A percentile compares a stretch with the other conserved stretches of the same genome.
Evolutionary conservation across 2,797 vertebrate species (phyloP).

Genomic region (Characodon lateralis): DNA sequence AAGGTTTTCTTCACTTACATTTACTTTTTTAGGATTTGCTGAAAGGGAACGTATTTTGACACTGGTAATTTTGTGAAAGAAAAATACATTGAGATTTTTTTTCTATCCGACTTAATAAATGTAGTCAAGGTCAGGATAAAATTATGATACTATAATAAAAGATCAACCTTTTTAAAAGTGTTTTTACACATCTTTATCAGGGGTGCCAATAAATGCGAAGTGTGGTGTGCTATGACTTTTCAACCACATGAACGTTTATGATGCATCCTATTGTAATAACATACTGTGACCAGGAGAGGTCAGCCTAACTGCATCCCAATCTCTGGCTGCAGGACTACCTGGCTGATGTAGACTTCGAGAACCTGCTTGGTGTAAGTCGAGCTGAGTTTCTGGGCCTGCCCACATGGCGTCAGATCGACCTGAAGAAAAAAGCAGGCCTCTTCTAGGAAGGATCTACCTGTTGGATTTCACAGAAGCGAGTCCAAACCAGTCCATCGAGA

Average conservation of each 20-base stretch:
- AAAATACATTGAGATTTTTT: not conserved
- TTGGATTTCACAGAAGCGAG: not conserved
- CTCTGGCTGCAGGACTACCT: conserved; percentile 82
- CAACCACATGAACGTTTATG: not conserved
- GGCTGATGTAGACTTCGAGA: conserved; percentile 86
- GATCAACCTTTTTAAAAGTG: not conserved
- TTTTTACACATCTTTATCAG: not conserved
- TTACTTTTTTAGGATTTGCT: not conserved
- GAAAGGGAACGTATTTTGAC: not conserved
- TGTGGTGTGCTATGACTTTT: not conserved
- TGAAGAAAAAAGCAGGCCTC: conserved; percentile 90
- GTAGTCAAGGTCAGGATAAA: not conserved
- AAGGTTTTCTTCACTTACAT: not conserved
- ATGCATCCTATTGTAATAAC: conserved; percentile 19
- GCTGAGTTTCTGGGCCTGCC: conserved; percentile 86
- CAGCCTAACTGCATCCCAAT: conserved; percentile 38
- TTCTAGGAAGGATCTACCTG: conserved; percentile 78
- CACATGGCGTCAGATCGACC: conserved; percentile 87
- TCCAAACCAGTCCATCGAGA: not conserved
- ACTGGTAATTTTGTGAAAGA: too few relatives aligned
- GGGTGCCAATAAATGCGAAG: not conserved
- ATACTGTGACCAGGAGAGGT: conserved; percentile 36
- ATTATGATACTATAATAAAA: not conserved
- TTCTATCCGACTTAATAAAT: not conserved
- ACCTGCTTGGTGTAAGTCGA: conserved; percentile 86